Base-by-base conservation (phyloP, 2,888 invertebrate species). In the Escarpia spicata region DNA sequence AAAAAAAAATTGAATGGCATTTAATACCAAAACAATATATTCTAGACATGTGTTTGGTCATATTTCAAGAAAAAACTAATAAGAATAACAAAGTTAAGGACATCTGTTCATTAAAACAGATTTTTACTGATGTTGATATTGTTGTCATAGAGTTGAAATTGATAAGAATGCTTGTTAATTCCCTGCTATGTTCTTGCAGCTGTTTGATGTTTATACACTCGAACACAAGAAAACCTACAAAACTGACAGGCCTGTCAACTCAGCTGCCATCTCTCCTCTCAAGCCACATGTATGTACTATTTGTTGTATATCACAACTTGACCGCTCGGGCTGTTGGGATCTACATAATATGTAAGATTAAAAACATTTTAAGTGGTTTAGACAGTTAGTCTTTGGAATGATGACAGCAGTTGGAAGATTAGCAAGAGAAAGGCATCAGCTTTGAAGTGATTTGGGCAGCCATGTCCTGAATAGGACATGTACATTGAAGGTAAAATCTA, bases 201-300 rank as follows among this genome's bases (percentile, higher is more conserved):
- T 99, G 15, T 99, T 99, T 96, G 99, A 99, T 96, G 98, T 98
- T 0, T 98, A 98, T 94, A 98, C 98, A 26, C 97, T 99, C 93
- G 97, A 98, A 96, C 97, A 98, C 90, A 97, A 99, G 94, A 99
- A 99, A 96, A 98, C 98, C 9, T 99, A 99, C 97, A 99, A 99
- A 97, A 99, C 99, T 0, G 99, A 99, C 96, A 97, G 99, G 94
- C 99, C 99, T 0, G 98, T 99, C 0, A 99, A 99, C 96, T 99
- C 99, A 0, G 99, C 99, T 0, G 98, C 99, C 1, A 98, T 99
- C 94, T 99, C 99, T 94, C 99, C 99, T 0, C 98, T 98, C 94
- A 97, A 98, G 93, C 99, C 99, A 96, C 99, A 99, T 97, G 99
- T 98, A 96, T 97, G 97, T 95, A 92, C 45, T 44, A 26, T n/a